Conservation (phyloP, 53 echinoderm and acorn worm species). For the Holothuria scabra region DNA sequence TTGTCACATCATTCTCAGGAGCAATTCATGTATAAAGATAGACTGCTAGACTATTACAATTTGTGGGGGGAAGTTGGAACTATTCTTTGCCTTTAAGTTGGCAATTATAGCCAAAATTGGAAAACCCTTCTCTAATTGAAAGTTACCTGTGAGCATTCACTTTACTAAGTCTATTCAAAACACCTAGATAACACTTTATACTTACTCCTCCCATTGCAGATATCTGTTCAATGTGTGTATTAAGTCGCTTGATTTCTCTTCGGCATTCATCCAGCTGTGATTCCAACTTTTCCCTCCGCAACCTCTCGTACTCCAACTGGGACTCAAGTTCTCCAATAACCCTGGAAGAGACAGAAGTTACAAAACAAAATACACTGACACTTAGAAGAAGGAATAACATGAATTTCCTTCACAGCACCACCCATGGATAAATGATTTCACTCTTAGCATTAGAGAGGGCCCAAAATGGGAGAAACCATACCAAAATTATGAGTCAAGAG, state of each 20-base stretch:
- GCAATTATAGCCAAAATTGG: too few species aligned
- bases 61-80: too few species aligned
- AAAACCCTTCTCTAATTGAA: too few species aligned
- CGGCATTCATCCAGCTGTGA: conserved; percentile 94
- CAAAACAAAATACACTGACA: too few species aligned
- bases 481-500: neutral
- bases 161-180: neutral
- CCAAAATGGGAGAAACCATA: conserved; percentile 6
- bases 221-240: conserved; percentile 79
- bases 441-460: conserved; percentile 1
- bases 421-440: too few species aligned
- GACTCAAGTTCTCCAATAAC: conserved; percentile 87
- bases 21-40: too few species aligned
- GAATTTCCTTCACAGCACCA: too few species aligned
- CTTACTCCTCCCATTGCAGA: conserved; percentile 73
- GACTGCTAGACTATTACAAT: too few species aligned
- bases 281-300: conserved; percentile 95
- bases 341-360: conserved; percentile 49
- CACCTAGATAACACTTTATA: neutral
- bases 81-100: too few species aligned
- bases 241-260: conserved; percentile 86
- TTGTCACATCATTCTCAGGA: too few species aligned
- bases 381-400: too few species aligned
- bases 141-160: too few species aligned
- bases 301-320: conserved; percentile 95